phyloP scores from a whole-genome alignment of 2,888 invertebrate species.

The Temnothorax ravouxi region DNA sequence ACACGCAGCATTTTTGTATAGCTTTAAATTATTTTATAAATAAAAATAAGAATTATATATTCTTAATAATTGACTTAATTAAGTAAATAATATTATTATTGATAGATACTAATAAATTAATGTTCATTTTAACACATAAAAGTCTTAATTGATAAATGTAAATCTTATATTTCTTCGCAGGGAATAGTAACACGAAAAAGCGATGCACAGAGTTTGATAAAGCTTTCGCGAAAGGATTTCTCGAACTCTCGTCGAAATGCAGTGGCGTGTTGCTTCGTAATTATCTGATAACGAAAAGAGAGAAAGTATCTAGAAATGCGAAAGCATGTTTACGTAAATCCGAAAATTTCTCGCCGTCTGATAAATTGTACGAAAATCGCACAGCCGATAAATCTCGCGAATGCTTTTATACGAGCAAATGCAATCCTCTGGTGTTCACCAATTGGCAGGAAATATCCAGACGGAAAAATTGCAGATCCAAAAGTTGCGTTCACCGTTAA shows the following conservation, averaged over 20 bases:
- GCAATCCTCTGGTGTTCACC: conserved; percentile 56
- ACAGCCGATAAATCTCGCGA: background rate
- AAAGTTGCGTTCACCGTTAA: conserved; percentile 1
- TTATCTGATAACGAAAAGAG: conserved; percentile 55
- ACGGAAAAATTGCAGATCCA: conserved; percentile 31
- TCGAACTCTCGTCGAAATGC: conserved; percentile 39
- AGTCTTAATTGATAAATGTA: background rate
- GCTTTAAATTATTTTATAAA: background rate
- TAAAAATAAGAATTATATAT: background rate
- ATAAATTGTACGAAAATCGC: background rate
- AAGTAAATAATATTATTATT: conserved; percentile 6
- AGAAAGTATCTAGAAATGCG: conserved; percentile 32
- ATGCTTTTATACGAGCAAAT: conserved; percentile 32
- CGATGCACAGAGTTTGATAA: background rate
- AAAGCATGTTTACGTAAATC: conserved; percentile 38
- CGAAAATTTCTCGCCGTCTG: conserved; percentile 21
- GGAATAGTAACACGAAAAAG: background rate
- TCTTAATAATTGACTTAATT: background rate
- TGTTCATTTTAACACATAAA: background rate
- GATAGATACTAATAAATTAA: background rate
- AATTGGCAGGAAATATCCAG: conserved; percentile 71
- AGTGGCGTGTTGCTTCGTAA: conserved; percentile 52
- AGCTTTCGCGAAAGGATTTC: conserved; percentile 14
- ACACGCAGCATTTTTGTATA: background rate
- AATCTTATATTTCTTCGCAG: background rate